A percentile compares a stretch with the other conserved stretches of the same genome.
These are phyloP conservation scores for Drepana falcataria DNA, from an alignment of 2,888 invertebrate species.

Conservation along the genomic window DNA sequence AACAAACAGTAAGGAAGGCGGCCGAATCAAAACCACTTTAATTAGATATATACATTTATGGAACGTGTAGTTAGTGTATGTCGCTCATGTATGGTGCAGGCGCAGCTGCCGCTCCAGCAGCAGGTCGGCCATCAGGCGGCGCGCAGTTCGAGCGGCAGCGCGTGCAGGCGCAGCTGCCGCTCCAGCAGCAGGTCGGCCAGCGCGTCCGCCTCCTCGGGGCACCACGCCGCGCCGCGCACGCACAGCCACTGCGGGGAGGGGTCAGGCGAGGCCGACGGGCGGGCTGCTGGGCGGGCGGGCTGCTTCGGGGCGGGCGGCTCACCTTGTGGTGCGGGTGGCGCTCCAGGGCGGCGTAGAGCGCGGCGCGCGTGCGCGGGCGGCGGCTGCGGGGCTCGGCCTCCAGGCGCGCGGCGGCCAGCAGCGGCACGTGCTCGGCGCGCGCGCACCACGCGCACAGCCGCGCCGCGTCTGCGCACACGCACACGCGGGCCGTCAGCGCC, in stretches of 20 bases:
- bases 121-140: too few relatives aligned
- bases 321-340: slow-evolving; percentile 24
- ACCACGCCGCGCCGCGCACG: slow-evolving; percentile 21
- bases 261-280: too few relatives aligned
- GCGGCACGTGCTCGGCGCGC: slow-evolving; percentile 14
- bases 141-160: too few relatives aligned
- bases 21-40: too few relatives aligned
- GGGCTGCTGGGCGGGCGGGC: too few relatives aligned
- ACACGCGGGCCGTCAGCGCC: background rate
- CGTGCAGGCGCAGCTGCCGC: too few relatives aligned
- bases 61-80: too few relatives aligned
- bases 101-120: too few relatives aligned
- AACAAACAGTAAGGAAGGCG: too few relatives aligned
- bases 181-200: slow-evolving; percentile 80
- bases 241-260: slow-evolving; percentile 17
- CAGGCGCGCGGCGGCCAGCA: slow-evolving; percentile 11
- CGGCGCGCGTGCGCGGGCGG: slow-evolving; percentile 16
- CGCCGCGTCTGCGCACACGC: slow-evolving; percentile 5
- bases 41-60: too few relatives aligned
- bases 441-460: slow-evolving; percentile 8
- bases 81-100: too few relatives aligned
- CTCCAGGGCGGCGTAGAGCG: slow-evolving; percentile 11
- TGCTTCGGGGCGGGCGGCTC: slow-evolving; percentile 1
- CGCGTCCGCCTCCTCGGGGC: slow-evolving; percentile 72
- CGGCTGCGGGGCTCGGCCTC: slow-evolving; percentile 14